Evolutionary conservation across 2,797 vertebrate genomes (phyloP).

Genomic region (Gambusia yucatana): DNA sequence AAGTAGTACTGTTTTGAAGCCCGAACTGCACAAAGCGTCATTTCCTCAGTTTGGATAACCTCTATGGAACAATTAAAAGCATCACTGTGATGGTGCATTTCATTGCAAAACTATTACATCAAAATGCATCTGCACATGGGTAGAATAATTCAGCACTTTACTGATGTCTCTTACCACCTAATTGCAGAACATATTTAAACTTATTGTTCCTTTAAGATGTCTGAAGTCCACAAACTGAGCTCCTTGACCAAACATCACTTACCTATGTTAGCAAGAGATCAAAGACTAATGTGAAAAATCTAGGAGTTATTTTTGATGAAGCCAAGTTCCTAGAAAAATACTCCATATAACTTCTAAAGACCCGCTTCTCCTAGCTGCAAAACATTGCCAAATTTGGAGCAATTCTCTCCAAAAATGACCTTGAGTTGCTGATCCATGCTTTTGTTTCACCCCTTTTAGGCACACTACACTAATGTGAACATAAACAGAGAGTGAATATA

Average conservation of each 20-base stretch:
- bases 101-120: background rate
- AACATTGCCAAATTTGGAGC: background rate
- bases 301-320: background rate
- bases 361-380: background rate
- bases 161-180: background rate
- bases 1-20: background rate
- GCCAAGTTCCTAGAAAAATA: background rate
- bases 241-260: background rate
- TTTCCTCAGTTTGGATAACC: too few species aligned
- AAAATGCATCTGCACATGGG: too few species aligned
- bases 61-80: too few species aligned
- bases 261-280: background rate
- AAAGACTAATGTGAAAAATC: background rate
- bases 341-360: background rate
- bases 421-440: background rate
- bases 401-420: background rate
- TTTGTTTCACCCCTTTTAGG: background rate
- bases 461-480: too few species aligned
- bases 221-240: background rate
- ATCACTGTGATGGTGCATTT: too few species aligned
- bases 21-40: too few species aligned
- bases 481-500: too few species aligned
- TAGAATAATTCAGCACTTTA: too few species aligned
- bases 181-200: background rate
- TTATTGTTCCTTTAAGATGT: background rate